phyloP scores from a whole-genome alignment of 2,888 invertebrate species.

The Tenodera sinensis region DNA sequence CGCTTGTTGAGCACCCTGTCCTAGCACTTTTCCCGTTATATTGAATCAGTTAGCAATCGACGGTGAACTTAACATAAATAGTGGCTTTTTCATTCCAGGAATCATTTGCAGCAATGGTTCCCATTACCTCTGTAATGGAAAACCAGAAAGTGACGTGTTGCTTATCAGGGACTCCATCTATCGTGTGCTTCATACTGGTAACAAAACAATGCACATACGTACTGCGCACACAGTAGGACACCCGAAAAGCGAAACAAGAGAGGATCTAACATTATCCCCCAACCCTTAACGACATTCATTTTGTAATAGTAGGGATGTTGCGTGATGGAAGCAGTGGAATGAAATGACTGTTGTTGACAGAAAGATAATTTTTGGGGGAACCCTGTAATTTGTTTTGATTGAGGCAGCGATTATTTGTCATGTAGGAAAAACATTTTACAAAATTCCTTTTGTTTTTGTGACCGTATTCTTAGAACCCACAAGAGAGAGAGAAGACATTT shows the following conservation, averaged over 20 bases:
- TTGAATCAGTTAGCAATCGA: too few relatives aligned
- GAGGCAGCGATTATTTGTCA: not conserved
- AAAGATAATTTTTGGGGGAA: constrained; percentile 5
- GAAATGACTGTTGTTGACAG: constrained; percentile 4
- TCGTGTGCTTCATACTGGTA: not conserved
- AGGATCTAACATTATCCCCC: not conserved
- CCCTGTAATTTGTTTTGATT: constrained; percentile 4
- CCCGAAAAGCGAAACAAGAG: not conserved
- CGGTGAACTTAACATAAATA: too few relatives aligned
- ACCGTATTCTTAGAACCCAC: not conserved
- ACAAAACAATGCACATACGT: not conserved
- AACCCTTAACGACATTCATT: constrained; percentile 7
- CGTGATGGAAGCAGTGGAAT: not conserved
- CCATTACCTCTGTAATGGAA: not conserved
- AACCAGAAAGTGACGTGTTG: not conserved
- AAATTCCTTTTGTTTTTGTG: not conserved
- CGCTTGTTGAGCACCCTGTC: too few relatives aligned
- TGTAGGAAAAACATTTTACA: not conserved
- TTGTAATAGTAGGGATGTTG: not conserved
- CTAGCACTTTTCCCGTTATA: too few relatives aligned
- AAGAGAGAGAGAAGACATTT: not conserved
- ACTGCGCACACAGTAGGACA: not conserved
- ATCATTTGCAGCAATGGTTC: not conserved
- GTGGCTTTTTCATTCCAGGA: not conserved
- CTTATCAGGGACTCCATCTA: not conserved